These are phyloP conservation scores for Phaedon cochleariae DNA, from an alignment of 2,888 invertebrate species.

Conservation along the genomic window DNA sequence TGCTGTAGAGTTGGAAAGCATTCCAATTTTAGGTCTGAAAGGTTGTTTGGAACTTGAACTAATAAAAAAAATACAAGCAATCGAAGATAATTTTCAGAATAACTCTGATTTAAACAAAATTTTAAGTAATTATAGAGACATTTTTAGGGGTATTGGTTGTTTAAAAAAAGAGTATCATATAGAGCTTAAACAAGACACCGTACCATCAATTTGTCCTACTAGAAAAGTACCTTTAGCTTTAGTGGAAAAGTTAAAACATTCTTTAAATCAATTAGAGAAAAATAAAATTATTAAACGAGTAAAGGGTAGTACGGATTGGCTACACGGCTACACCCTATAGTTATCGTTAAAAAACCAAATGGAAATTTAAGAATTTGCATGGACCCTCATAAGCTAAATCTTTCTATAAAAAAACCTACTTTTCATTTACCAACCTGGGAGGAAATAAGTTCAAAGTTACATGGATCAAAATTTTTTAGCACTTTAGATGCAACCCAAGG, in stretches of 20 bases:
- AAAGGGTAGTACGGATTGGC: slow-evolving; percentile 7
- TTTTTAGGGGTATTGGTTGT: slow-evolving; percentile 39
- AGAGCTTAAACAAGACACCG: slow-evolving; percentile 32
- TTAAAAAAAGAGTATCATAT: slow-evolving; percentile 34
- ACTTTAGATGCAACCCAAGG: slow-evolving; percentile 44
- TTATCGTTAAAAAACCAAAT: slow-evolving; percentile 34
- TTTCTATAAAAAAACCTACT: slow-evolving; percentile 41
- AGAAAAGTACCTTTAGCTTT: slow-evolving; percentile 34
- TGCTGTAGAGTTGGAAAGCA: slow-evolving; percentile 22
- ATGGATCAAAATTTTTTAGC: slow-evolving; percentile 44
- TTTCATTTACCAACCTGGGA: slow-evolving; percentile 38
- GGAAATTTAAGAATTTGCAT: slow-evolving; percentile 51
- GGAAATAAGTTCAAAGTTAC: too few relatives aligned
- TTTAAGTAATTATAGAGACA: slow-evolving; percentile 25
- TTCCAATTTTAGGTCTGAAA: slow-evolving; percentile 21
- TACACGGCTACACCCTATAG: slow-evolving; percentile 35
- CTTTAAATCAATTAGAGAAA: slow-evolving; percentile 27
- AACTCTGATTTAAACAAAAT: slow-evolving; percentile 11
- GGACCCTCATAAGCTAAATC: slow-evolving; percentile 50
- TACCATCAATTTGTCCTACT: slow-evolving; percentile 22
- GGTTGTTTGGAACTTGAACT: slow-evolving; percentile 27
- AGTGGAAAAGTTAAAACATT: too few relatives aligned
- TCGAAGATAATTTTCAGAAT: background rate
- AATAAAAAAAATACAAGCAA: slow-evolving; percentile 21
- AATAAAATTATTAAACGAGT: slow-evolving; percentile 18